Evolutionary conservation across 2,797 vertebrate species (phyloP).

Genomic region (Chloroceryle inda): DNA sequence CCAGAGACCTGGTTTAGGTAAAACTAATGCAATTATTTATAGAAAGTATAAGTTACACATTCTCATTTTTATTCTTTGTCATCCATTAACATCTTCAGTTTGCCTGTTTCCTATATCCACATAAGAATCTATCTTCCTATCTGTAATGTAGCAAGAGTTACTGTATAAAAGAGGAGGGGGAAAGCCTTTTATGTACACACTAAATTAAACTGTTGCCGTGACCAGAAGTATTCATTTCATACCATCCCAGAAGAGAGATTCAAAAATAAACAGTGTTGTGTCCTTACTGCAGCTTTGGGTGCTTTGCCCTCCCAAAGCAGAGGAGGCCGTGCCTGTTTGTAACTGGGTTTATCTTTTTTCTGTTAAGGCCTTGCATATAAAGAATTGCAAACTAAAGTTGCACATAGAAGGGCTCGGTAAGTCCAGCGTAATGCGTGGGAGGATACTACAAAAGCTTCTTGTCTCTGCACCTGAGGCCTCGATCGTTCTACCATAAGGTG

Average conservation of each 20-base stretch:
- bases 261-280: background rate
- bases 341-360: background rate
- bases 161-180: no score
- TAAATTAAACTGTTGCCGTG: background rate
- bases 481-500: background rate
- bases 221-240: background rate
- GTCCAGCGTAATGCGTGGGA: background rate
- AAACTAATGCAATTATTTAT: background rate
- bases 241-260: background rate
- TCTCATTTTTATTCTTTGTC: background rate
- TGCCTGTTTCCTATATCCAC: background rate
- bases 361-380: background rate
- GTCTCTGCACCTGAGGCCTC: background rate
- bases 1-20: background rate
- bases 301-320: background rate
- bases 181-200: background rate
- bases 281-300: background rate
- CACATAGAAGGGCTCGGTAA: background rate
- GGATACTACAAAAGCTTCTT: background rate
- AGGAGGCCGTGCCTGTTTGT: background rate
- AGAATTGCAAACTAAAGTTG: background rate
- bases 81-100: background rate
- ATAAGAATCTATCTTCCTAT: background rate
- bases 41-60: background rate
- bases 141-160: background rate